A percentile compares a stretch with the other conserved stretches of the same genome.
These are phyloP conservation scores for Tryphoninae sp. DNA, from an alignment of 2,888 invertebrate genomes.

Conservation along the genomic window DNA sequence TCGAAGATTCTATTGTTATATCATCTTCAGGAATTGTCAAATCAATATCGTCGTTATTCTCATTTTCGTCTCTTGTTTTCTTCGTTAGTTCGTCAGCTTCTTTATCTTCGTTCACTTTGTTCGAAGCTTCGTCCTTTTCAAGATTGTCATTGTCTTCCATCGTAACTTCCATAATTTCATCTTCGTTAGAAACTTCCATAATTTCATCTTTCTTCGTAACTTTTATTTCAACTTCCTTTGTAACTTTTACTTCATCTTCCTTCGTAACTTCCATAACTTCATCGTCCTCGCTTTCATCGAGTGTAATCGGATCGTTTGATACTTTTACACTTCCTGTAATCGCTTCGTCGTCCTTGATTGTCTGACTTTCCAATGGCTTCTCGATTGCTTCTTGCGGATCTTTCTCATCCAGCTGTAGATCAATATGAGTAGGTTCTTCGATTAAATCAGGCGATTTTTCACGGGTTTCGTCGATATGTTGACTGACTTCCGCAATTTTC, in stretches of 20 bases:
- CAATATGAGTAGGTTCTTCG: too few relatives aligned
- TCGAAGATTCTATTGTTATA: background rate
- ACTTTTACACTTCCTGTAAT: too few relatives aligned
- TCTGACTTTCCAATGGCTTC: too few relatives aligned
- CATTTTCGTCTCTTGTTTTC: background rate
- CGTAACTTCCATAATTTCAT: background rate
- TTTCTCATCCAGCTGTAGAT: too few relatives aligned
- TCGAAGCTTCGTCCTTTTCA: background rate
- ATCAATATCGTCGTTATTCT: background rate
- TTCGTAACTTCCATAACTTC: background rate
- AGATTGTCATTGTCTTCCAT: background rate
- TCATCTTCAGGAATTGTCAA: background rate
- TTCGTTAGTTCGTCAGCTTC: background rate
- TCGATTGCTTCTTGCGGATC: too few relatives aligned
- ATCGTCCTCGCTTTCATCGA: constrained; percentile 3
- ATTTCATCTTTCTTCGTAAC: background rate
- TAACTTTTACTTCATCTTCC: background rate
- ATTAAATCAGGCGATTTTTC: background rate
- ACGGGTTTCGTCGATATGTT: background rate
- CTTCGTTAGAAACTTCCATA: background rate
- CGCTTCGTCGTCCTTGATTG: too few relatives aligned
- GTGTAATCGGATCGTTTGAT: too few relatives aligned
- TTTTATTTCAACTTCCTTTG: background rate
- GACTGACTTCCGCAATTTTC: too few relatives aligned
- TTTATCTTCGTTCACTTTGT: background rate